Evolutionary conservation across 2,888 invertebrate species (phyloP), one percentile per base, ranked within the genome.

Genomic region (Sussaba pulchella): DNA sequence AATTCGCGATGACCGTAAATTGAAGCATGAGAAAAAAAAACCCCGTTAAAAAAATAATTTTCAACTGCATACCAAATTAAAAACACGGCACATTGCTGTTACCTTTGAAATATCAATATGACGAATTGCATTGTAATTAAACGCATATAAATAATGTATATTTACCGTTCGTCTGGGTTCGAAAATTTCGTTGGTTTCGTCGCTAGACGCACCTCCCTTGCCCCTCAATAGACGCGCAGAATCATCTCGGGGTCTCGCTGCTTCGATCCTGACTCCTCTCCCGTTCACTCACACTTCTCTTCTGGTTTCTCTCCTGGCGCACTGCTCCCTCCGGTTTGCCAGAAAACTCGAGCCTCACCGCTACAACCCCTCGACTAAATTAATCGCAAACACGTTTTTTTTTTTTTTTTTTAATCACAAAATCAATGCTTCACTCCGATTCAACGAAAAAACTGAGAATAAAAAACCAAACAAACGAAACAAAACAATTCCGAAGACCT

Each of bases 181-280:
- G 31, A 21, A 26, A 47, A 5, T 71, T 61, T 57, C 69, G 43
- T 70, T 70, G 12, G 41, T 70, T 70, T 54, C 12, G 54, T 70
- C 43, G 69, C 63, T 70, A 54, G 54, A 57, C 41, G 54, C 69
- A 31, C 57, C 39, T 77, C 64, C 70, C 54, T 78, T 54, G 52
- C 69, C 50, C 67, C 74, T 78, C 77, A 77, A 31, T 81, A 85
- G 83, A 86, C 87, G 87, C 88, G 88, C 87, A 86, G 86, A 86
- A 87, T 85, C 88, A 88, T 88, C 83, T 83, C 81, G 78, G 79
- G 78, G 76, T 78, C 75, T 79, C 67, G 78, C 74, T 70, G 70
- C 76, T 84, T 85, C 86, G 85, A 86, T 86, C 85, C 84, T 43
- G 69, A 41, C 39, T 70, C 57, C 43, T 80, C 78, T 63, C 57